A percentile compares a stretch with the other conserved stretches of the same genome.
Evolutionary conservation across 1,140 invertebrate genomes (phyloP).

Genomic region (Limonius californicus): DNA sequence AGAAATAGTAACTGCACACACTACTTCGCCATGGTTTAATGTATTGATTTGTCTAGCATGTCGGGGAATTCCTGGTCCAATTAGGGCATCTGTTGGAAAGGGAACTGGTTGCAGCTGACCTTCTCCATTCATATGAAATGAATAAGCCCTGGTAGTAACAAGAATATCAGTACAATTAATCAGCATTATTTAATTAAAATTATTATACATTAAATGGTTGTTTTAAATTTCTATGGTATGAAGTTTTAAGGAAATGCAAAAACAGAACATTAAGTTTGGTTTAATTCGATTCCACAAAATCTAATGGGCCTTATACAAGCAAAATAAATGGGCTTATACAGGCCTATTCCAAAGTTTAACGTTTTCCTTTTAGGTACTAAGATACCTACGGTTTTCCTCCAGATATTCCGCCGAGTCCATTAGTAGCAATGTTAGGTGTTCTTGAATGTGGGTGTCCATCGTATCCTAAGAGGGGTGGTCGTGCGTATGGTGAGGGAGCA

Average conservation of each 20-base stretch:
- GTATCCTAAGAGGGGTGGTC: slow-evolving; percentile 53
- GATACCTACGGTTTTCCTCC: slow-evolving; percentile 90
- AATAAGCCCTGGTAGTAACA: slow-evolving; percentile 73
- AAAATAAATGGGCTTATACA: too few relatives aligned
- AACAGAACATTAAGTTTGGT: too few relatives aligned
- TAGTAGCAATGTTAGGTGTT: slow-evolving; percentile 57
- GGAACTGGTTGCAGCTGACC: slow-evolving; percentile 88
- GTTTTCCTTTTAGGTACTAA: too few relatives aligned
- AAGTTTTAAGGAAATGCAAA: too few relatives aligned
- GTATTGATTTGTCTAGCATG: slow-evolving; percentile 89
- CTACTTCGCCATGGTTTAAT: slow-evolving; percentile 90
- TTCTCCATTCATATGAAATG: slow-evolving; percentile 87
- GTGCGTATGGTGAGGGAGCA: slow-evolving; percentile 39
- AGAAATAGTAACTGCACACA: slow-evolving; percentile 86
- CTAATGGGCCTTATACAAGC: too few relatives aligned
- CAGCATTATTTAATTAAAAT: not conserved
- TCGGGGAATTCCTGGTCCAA: slow-evolving; percentile 90
- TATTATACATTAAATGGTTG: not conserved
- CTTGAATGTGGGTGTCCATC: slow-evolving; percentile 68
- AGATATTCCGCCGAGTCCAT: slow-evolving; percentile 61
- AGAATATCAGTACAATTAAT: too few relatives aligned
- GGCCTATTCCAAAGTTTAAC: too few relatives aligned
- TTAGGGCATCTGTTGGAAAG: slow-evolving; percentile 94
- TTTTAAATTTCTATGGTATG: too few relatives aligned
- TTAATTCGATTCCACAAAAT: too few relatives aligned